A percentile compares a stretch with the other conserved stretches of the same genome.
Evolutionary conservation across 30 jellyfish, hydroid and myxozoan species (phyloP).

Genomic region (Chironex yamaguchii): DNA sequence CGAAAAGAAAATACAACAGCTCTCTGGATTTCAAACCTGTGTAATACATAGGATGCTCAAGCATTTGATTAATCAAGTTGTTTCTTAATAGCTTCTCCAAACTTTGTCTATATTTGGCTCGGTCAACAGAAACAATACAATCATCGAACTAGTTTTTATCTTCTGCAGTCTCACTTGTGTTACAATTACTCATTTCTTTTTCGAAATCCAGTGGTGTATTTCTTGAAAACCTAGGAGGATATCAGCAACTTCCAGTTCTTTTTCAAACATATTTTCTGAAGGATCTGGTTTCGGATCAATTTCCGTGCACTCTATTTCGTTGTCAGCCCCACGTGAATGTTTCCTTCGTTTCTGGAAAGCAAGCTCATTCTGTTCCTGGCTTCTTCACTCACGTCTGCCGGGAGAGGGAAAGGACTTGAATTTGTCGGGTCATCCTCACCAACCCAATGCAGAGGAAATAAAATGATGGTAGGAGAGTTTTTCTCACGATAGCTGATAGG

Average conservation of each 20-base stretch:
- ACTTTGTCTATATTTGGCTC: not conserved
- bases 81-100: conserved; percentile 2
- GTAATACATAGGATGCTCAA: conserved; percentile 11
- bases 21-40: conserved; percentile 22
- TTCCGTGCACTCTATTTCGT: not conserved
- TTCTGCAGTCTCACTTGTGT: too few species aligned
- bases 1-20: conserved; percentile 4
- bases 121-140: too few species aligned
- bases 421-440: conserved; percentile 44
- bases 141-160: too few species aligned
- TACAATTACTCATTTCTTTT: too few species aligned
- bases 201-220: too few species aligned
- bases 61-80: not conserved
- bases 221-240: too few species aligned
- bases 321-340: not conserved
- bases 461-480: conserved; percentile 30
- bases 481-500: conserved; percentile 15
- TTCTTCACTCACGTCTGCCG: conserved; percentile 3
- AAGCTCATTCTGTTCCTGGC: not conserved
- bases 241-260: too few species aligned
- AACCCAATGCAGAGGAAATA: conserved; percentile 37
- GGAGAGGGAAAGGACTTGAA: not conserved
- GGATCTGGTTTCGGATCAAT: too few species aligned
- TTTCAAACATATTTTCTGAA: too few species aligned
- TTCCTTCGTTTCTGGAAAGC: conserved; percentile 7